phyloP scores from a whole-genome alignment of 2,888 invertebrate genomes.

The Timandra comae region DNA sequence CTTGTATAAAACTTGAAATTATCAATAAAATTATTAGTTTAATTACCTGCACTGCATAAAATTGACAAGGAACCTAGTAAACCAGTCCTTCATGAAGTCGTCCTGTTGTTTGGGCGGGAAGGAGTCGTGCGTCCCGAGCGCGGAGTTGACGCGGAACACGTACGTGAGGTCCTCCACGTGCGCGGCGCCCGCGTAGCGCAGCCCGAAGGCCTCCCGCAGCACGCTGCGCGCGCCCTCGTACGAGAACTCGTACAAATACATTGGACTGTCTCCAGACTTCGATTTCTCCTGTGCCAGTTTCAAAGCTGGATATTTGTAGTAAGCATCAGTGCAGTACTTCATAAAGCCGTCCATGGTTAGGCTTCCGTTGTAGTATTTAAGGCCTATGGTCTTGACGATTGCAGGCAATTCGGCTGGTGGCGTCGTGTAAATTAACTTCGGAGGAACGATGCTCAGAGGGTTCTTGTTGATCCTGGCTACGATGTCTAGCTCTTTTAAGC shows the following conservation, averaged over 20 bases:
- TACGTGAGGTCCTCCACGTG: conserved; percentile 78
- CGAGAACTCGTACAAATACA: conserved; percentile 72
- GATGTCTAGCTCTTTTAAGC: conserved; percentile 42
- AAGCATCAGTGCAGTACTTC: conserved; percentile 41
- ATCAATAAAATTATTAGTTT: no score
- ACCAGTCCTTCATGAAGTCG: conserved; percentile 38
- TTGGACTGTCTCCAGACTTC: conserved; percentile 44
- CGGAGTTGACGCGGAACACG: conserved; percentile 56
- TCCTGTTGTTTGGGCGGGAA: conserved; percentile 26
- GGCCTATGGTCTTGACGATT: conserved; percentile 28
- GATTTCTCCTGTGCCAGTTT: conserved; percentile 35
- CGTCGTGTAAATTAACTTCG: conserved; percentile 30
- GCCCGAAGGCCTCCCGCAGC: conserved; percentile 48
- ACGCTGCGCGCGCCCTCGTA: conserved; percentile 66
- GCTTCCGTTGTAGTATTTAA: conserved; percentile 36
- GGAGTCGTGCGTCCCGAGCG: conserved; percentile 23
- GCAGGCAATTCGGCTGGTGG: conserved; percentile 22
- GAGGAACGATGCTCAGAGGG: conserved; percentile 35
- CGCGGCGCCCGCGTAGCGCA: conserved; percentile 67
- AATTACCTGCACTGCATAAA: conserved; percentile 54
- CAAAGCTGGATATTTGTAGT: conserved; percentile 49
- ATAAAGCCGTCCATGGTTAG: conserved; percentile 40
- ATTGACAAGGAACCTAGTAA: conserved; percentile 44
- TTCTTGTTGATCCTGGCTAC: conserved; percentile 29
- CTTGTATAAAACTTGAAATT: no score